Conservation (phyloP, 2,888 invertebrate species). For the Catocala nupta region DNA sequence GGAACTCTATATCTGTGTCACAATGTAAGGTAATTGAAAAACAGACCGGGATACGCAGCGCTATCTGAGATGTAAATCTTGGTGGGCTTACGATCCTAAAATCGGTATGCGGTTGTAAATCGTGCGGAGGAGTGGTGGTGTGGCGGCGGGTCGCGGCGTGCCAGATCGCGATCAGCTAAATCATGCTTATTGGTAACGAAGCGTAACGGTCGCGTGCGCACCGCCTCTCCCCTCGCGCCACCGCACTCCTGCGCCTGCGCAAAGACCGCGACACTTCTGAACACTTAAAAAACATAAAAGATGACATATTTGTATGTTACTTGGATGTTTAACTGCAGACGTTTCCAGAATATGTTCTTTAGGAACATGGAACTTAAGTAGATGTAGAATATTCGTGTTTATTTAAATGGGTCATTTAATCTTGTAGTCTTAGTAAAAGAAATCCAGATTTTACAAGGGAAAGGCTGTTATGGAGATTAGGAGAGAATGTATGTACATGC, state of each 20-base stretch:
- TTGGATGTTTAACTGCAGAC: too few species aligned
- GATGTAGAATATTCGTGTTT: too few species aligned
- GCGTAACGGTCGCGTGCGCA: conserved; percentile 69
- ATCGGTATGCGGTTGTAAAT: conserved; percentile 52
- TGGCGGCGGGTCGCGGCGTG: conserved; percentile 48
- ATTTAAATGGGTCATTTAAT: too few species aligned
- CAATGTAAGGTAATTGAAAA: conserved; percentile 69
- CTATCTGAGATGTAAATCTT: conserved; percentile 47
- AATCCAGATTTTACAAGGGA: too few species aligned
- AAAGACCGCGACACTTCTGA: conserved; percentile 1
- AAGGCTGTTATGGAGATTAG: too few species aligned
- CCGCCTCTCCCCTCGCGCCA: conserved; percentile 17
- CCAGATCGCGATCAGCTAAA: conserved; percentile 72
- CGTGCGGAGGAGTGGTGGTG: conserved; percentile 37
- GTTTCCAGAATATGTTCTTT: too few species aligned
- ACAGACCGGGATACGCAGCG: conserved; percentile 44
- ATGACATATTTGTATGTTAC: background rate
- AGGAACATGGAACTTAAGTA: too few species aligned
- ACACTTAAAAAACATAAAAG: background rate
- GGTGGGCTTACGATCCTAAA: conserved; percentile 46
- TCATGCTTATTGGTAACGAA: conserved; percentile 81
- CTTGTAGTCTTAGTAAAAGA: too few species aligned
- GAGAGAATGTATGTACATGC: too few species aligned
- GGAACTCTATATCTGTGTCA: conserved; percentile 55
- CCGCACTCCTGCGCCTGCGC: background rate